Conservation (phyloP, 2,888 invertebrate species). For the Linnaemya tessellans region DNA sequence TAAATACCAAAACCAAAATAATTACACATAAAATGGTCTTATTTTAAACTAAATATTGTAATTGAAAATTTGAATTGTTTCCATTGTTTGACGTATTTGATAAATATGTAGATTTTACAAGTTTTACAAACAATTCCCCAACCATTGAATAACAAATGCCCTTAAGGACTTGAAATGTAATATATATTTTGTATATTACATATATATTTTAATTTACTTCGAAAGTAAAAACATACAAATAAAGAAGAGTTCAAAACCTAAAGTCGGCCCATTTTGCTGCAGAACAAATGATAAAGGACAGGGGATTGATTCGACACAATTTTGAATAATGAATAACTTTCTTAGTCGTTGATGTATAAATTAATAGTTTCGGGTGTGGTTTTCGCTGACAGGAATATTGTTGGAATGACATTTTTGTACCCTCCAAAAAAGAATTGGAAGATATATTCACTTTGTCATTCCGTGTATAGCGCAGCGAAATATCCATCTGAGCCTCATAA, state of each 20-base stretch:
- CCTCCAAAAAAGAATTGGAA: too few species aligned
- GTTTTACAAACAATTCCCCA: background rate
- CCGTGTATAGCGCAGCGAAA: too few species aligned
- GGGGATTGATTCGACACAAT: background rate
- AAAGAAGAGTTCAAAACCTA: background rate
- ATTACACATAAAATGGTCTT: background rate
- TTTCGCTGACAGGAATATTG: too few species aligned
- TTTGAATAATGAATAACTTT: background rate
- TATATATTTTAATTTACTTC: background rate
- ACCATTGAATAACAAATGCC: background rate
- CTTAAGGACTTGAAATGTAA: background rate
- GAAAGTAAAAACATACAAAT: background rate
- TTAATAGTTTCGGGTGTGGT: too few species aligned
- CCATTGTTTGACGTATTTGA: slow-evolving; percentile 12
- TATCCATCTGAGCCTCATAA: too few species aligned
- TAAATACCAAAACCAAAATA: background rate
- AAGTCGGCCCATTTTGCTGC: background rate
- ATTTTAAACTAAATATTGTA: background rate
- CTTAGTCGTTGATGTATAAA: background rate
- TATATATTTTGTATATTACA: slow-evolving; percentile 6
- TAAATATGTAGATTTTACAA: background rate
- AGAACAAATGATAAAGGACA: background rate
- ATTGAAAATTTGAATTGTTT: slow-evolving; percentile 35
- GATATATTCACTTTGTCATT: too few species aligned
- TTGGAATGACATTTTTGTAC: too few species aligned